Evolutionary conservation across 2,888 invertebrate species (phyloP).

Genomic region (Panzeria rudis): DNA sequence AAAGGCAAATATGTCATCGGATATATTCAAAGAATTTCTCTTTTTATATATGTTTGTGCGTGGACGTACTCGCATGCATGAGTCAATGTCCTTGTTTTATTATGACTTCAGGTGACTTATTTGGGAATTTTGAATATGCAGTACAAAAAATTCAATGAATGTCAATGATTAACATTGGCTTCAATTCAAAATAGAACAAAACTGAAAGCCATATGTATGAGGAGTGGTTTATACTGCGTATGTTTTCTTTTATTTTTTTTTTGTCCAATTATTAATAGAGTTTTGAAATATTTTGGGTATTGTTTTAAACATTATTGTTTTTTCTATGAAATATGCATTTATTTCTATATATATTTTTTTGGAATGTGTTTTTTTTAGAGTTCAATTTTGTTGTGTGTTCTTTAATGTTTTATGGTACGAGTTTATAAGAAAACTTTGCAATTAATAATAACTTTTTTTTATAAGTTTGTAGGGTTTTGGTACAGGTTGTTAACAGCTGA

Average conservation of each 20-base stretch:
- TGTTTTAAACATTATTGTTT: too few species aligned
- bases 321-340: too few species aligned
- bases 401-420: too few species aligned
- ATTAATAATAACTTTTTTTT: too few species aligned
- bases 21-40: slow-evolving; percentile 6
- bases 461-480: too few species aligned
- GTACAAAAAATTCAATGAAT: slow-evolving; percentile 77
- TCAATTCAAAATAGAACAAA: neutral
- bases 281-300: slow-evolving; percentile 25
- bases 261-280: neutral
- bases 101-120: slow-evolving; percentile 78
- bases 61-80: neutral
- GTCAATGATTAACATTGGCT: slow-evolving; percentile 76
- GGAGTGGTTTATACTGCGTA: neutral
- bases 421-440: too few species aligned
- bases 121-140: slow-evolving; percentile 72
- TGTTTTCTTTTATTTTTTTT: neutral
- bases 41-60: neutral
- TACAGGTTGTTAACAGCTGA: too few species aligned
- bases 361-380: too few species aligned
- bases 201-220: neutral
- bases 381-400: too few species aligned
- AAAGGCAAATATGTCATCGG: neutral
- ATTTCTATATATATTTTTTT: too few species aligned
- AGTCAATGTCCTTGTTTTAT: neutral